A percentile compares a stretch with the other conserved stretches of the same genome.
These are phyloP conservation scores for Oceanodroma tethys DNA, from an alignment of 2,113 vertebrate species.

Conservation along the genomic window DNA sequence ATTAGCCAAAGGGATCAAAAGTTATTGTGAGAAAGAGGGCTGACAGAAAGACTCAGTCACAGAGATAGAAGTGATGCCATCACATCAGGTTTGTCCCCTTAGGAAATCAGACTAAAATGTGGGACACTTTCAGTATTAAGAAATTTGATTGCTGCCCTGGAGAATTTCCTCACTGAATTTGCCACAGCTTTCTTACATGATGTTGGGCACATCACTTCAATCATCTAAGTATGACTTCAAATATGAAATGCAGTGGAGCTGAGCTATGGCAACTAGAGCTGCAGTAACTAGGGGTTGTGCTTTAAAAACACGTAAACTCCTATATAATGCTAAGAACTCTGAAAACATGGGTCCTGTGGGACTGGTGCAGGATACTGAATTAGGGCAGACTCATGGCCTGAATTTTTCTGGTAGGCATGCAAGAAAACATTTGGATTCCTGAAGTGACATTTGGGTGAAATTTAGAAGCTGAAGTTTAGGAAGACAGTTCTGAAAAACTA, in stretches of 20 bases:
- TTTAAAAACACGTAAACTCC: neutral
- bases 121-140: neutral
- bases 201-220: neutral
- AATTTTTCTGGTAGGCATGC: neutral
- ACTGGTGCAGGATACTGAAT: neutral
- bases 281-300: neutral
- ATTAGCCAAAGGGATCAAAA: neutral
- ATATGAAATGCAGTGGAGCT: neutral
- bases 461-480: neutral
- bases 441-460: neutral
- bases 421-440: neutral
- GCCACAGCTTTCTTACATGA: neutral
- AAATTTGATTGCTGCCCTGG: neutral
- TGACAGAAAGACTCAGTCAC: neutral
- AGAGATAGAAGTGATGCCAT: neutral
- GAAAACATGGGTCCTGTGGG: neutral
- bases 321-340: neutral
- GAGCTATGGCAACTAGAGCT: neutral
- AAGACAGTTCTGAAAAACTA: neutral
- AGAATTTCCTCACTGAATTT: neutral
- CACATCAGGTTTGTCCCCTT: neutral
- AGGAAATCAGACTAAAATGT: constrained; percentile 25
- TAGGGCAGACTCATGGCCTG: neutral
- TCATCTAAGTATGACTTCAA: neutral
- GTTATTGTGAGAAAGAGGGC: neutral